Conservation (phyloP, 1,140 invertebrate genomes). For the Drosophila carrolli region DNA sequence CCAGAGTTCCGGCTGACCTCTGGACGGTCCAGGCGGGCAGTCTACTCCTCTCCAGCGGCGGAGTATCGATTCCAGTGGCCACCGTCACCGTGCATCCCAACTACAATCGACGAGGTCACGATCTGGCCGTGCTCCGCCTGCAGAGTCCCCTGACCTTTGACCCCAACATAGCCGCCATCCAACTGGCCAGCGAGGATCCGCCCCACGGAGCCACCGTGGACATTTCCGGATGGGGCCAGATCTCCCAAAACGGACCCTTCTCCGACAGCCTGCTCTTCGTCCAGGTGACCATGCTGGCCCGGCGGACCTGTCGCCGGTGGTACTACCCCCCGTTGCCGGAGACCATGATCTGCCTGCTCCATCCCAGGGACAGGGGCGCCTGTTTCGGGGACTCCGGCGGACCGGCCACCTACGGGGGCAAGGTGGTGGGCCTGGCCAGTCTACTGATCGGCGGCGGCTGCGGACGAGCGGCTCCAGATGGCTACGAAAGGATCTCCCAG, state of each 20-base stretch:
- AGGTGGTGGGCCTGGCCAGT: constrained; percentile 68
- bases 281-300: constrained; percentile 22
- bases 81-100: constrained; percentile 72
- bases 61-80: constrained; percentile 34
- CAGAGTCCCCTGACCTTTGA: constrained; percentile 64
- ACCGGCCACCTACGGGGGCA: constrained; percentile 60
- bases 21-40: constrained; percentile 57
- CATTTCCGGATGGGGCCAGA: constrained; percentile 86
- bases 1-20: constrained; percentile 11
- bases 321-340: constrained; percentile 30
- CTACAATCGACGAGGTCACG: constrained; percentile 56
- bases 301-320: constrained; percentile 28
- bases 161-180: constrained; percentile 71
- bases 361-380: constrained; percentile 47
- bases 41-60: constrained; percentile 38
- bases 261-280: constrained; percentile 46
- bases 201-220: constrained; percentile 35
- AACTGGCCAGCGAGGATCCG: constrained; percentile 64
- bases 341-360: constrained; percentile 66
- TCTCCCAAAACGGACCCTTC: constrained; percentile 43
- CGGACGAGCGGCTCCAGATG: constrained; percentile 85
- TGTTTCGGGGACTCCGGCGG: constrained; percentile 79
- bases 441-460: constrained; percentile 58
- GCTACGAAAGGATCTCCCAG: constrained; percentile 85
- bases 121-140: constrained; percentile 85